Conservation (phyloP, 2,888 invertebrate genomes). For the Protonemura montana region DNA sequence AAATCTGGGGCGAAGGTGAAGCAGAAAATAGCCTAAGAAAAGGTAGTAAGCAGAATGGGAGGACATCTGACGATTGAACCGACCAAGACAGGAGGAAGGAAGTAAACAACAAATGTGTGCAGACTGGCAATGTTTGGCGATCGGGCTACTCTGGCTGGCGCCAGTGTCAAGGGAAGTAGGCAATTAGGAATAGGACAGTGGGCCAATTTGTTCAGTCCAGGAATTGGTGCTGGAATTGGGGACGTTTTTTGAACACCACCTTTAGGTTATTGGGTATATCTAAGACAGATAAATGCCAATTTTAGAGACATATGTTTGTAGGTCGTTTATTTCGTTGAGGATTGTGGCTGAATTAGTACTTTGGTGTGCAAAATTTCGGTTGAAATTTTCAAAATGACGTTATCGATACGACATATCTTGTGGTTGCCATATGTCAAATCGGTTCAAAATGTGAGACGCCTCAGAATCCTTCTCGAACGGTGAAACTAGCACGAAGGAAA, state of each 20-base stretch:
- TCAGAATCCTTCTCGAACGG: background rate
- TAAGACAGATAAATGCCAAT: too few species aligned
- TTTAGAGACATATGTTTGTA: too few species aligned
- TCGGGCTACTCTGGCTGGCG: background rate
- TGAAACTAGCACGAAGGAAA: background rate
- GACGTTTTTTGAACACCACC: too few species aligned
- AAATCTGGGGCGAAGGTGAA: background rate
- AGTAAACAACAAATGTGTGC: background rate
- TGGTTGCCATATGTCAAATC: background rate
- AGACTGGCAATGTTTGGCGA: background rate
- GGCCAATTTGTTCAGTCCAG: background rate
- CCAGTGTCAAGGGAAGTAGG: background rate
- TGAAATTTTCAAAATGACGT: background rate
- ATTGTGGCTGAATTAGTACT: too few species aligned
- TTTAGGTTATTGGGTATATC: too few species aligned
- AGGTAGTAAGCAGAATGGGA: background rate
- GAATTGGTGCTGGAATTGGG: too few species aligned
- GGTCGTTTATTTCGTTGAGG: too few species aligned
- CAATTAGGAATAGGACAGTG: background rate
- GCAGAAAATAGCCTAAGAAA: constrained; percentile 3
- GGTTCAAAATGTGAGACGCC: background rate
- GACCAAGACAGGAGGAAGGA: background rate
- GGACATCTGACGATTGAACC: background rate
- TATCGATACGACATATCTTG: background rate
- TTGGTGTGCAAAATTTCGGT: too few species aligned